phyloP scores from a whole-genome alignment of 2,888 invertebrate species.

The Sinohyriopsis cumingii region DNA sequence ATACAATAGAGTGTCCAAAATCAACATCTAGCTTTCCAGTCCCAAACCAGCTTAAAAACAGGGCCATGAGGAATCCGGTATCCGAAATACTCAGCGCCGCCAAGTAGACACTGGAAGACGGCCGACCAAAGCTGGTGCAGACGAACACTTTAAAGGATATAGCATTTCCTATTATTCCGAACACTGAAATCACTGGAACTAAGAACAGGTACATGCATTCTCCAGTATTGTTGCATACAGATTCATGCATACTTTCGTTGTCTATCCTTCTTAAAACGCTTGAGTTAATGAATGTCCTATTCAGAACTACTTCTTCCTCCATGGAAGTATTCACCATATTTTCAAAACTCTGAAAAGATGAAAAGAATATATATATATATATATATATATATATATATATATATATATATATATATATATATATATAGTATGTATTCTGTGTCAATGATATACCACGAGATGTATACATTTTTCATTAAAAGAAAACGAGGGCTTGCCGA shows the following conservation, averaged over 20 bases:
- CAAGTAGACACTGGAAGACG: constrained; percentile 85
- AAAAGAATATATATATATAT: too few relatives aligned
- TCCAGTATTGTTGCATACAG: constrained; percentile 75
- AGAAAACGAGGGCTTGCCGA: too few relatives aligned
- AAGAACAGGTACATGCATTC: constrained; percentile 23
- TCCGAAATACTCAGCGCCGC: constrained; percentile 85
- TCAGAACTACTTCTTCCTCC: too few relatives aligned
- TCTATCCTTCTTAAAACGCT: too few relatives aligned
- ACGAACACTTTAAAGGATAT: constrained; percentile 84
- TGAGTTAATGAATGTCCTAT: too few relatives aligned
- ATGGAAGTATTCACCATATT: too few relatives aligned
- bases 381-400: too few relatives aligned
- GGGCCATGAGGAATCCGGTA: constrained; percentile 80
- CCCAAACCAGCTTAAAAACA: constrained; percentile 73
- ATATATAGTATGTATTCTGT: too few relatives aligned
- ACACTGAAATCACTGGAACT: constrained; percentile 78
- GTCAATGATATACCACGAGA: too few relatives aligned
- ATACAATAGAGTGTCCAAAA: constrained; percentile 8
- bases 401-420: too few relatives aligned
- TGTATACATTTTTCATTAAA: too few relatives aligned
- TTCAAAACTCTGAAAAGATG: too few relatives aligned
- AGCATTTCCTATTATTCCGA: constrained; percentile 84
- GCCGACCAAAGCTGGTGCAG: constrained; percentile 80
- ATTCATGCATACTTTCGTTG: neutral
- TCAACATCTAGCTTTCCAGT: constrained; percentile 23